Evolutionary conservation across 2,113 vertebrate species (phyloP), one percentile per base, ranked within the genome.

Genomic region (Phrynosoma blainvillii): DNA sequence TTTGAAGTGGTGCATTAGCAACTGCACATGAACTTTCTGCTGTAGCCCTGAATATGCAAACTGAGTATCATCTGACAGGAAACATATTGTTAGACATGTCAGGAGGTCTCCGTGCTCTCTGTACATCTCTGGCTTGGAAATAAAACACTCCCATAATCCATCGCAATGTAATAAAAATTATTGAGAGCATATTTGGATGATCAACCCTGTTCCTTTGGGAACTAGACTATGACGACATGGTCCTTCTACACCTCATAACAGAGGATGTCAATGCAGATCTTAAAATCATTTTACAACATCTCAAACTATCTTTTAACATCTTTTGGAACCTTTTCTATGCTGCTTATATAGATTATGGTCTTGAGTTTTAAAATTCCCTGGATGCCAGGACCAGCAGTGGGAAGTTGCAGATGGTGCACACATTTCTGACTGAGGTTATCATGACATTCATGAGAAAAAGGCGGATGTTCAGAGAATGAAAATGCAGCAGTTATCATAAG

Each of bases 281-380:
- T 94, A 92, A 96, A 96, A 95, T 93, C 89, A 94, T 92, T 96
- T 96, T 94, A 96, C 93, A 89, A 92, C 92, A 93, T 96, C 95
- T 96, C 95, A 96, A 96, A 96, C 95, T 95, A 95, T 77, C 90
- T 86, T 87, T 95, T 97, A 97, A 97, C 96, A 96, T 97, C 96
- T 96, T 96, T 96, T 94, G 94, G 95, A 94, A 95, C 91, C 95
- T 96, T 96, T 96, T 95, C 94, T 85, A 93, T 94, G 94, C 89
- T 92, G 90, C 88, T 94, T 97, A 94, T 96, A 95, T 79, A 95
- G 95, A 94, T 96, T 96, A 95, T 94, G 93, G 79, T 90, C 94
- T 94, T 96, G 95, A 96, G 95, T 95, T 94, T 93, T 95, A 94
- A 92, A 97, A 96, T 96, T 96, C 94, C 95, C 93, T 96, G 96